These are phyloP conservation scores for Tenodera sinensis DNA, from an alignment of 2,888 invertebrate species.

Conservation along the genomic window DNA sequence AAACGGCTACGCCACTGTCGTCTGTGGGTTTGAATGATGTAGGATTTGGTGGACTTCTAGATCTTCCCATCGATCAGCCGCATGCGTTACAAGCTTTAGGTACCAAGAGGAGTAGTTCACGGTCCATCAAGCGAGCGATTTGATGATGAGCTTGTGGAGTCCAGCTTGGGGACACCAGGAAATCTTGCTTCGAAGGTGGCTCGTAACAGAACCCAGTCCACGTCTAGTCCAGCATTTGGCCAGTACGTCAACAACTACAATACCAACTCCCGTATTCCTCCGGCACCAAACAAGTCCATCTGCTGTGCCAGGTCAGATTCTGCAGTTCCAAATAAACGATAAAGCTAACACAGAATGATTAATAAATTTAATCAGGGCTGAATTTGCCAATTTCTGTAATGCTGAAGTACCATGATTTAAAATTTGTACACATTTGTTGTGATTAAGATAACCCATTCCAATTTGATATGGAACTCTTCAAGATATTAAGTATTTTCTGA, in stretches of 20 bases:
- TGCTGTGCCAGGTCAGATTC: not conserved
- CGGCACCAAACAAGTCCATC: not conserved
- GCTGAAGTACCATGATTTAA: no score
- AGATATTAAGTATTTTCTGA: no score
- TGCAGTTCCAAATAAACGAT: no score
- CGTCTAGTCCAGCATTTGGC: slow-evolving; percentile 30
- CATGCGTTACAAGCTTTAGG: slow-evolving; percentile 26
- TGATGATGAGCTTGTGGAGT: slow-evolving; percentile 95
- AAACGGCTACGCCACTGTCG: slow-evolving; percentile 1
- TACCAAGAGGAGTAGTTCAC: slow-evolving; percentile 65
- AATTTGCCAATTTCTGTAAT: no score
- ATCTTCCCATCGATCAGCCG: slow-evolving; percentile 25
- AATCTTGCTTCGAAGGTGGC: slow-evolving; percentile 34
- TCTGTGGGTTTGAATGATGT: slow-evolving; percentile 22
- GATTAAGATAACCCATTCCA: no score
- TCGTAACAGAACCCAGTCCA: slow-evolving; percentile 31
- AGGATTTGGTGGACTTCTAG: slow-evolving; percentile 25
- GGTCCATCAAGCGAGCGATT: slow-evolving; percentile 93
- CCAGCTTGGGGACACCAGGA: slow-evolving; percentile 61
- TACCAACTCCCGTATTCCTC: not conserved
- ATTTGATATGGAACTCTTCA: no score
- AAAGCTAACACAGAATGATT: no score
- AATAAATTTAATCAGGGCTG: no score
- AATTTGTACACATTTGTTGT: no score
- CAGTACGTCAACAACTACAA: slow-evolving; percentile 1